Evolutionary conservation across 2,888 invertebrate genomes (phyloP).

Genomic region (Dione juno): DNA sequence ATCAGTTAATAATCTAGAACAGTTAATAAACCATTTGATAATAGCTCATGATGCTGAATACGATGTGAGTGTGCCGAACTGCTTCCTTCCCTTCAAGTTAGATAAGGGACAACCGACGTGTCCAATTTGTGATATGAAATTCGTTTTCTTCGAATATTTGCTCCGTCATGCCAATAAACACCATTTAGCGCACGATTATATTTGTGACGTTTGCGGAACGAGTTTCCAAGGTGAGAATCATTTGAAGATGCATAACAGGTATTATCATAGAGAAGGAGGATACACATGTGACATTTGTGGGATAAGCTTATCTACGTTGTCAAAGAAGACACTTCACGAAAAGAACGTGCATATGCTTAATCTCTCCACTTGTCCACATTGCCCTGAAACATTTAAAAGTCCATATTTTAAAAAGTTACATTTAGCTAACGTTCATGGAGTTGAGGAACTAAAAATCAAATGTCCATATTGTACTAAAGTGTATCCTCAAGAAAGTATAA

Average conservation of each 20-base stretch:
- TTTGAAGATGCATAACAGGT: conserved; percentile 76
- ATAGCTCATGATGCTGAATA: conserved; percentile 78
- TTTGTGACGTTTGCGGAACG: conserved; percentile 76
- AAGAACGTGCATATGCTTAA: conserved; percentile 74
- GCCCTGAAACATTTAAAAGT: conserved; percentile 75
- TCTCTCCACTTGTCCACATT: conserved; percentile 69
- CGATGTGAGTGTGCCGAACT: conserved; percentile 72
- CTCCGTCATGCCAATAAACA: conserved; percentile 75
- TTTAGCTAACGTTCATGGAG: conserved; percentile 71
- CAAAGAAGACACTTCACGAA: conserved; percentile 75
- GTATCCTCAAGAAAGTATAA: conserved; percentile 81
- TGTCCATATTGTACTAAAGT: conserved; percentile 78
- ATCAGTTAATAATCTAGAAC: conserved; percentile 63
- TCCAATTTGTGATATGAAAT: conserved; percentile 72
- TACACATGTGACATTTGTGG: conserved; percentile 78
- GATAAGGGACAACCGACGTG: conserved; percentile 72
- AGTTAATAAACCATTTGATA: conserved; percentile 73
- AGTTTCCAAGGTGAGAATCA: conserved; percentile 80
- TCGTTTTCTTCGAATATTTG: conserved; percentile 75
- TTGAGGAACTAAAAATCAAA: conserved; percentile 75
- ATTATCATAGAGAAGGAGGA: conserved; percentile 75
- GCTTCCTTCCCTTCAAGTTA: conserved; percentile 72
- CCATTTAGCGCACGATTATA: conserved; percentile 75
- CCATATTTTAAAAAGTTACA: conserved; percentile 74
- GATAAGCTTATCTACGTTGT: conserved; percentile 71